These are phyloP conservation scores for Salticus scenicus DNA, from an alignment of 2,888 invertebrate genomes.

Conservation along the genomic window DNA sequence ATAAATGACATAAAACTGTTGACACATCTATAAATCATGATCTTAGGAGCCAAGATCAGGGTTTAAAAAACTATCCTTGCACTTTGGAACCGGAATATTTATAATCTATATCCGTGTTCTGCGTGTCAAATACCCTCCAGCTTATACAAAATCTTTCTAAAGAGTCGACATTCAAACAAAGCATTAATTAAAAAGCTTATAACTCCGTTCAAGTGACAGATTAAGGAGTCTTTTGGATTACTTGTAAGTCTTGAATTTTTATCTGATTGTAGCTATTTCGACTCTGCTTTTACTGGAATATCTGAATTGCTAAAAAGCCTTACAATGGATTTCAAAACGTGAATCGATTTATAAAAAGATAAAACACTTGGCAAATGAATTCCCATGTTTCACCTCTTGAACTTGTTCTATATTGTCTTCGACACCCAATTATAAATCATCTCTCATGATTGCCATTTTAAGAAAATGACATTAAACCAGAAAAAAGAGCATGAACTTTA, in stretches of 20 bases:
- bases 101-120: constrained; percentile 56
- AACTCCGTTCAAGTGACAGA: constrained; percentile 26
- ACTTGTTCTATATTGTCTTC: constrained; percentile 32
- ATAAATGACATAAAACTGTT: constrained; percentile 66
- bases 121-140: constrained; percentile 36
- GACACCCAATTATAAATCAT: constrained; percentile 23
- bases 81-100: constrained; percentile 53
- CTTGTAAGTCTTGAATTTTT: constrained; percentile 26
- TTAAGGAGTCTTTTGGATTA: constrained; percentile 40
- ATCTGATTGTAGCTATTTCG: constrained; percentile 23
- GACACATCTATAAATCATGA: constrained; percentile 64
- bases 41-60: constrained; percentile 42
- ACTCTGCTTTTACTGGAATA: background rate
- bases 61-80: constrained; percentile 28
- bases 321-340: constrained; percentile 21
- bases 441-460: background rate
- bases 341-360: constrained; percentile 22
- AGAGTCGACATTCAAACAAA: constrained; percentile 39
- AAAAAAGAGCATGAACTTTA: background rate
- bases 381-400: constrained; percentile 29
- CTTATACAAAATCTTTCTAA: constrained; percentile 10
- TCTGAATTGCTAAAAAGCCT: background rate
- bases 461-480: background rate
- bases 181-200: constrained; percentile 58
- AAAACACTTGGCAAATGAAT: background rate